Evolutionary conservation across 2,888 invertebrate species (phyloP), one percentile per base, ranked within the genome.

Genomic region (Tyria jacobaeae): DNA sequence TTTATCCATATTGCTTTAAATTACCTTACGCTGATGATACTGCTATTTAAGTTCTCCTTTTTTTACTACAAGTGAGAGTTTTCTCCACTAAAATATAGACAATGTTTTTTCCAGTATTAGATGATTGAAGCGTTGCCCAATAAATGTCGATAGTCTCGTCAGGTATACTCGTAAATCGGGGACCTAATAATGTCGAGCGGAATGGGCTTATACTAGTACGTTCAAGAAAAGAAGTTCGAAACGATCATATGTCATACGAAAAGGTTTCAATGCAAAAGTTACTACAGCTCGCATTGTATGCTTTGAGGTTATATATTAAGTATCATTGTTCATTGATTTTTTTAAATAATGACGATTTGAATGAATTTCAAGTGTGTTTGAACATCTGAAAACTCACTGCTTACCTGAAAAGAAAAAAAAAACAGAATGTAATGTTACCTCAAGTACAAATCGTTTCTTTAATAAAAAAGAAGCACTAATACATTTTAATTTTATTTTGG

Each of bases 101-200:
- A 60, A 55, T 14, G 49, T 48, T 53, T 44, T 51, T 35, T 37
- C 44, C 51, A 44, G 51, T 61, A 51, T 55, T 34, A 25, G n/a
- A 24, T 27, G 49, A 41, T 56, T 61, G 61, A 56, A 56, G 44
- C 51, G 51, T 4, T 56, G 61, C 61, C 61, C 60, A 60, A 60
- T 60, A 60, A 60, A 60, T 56, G 61, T 61, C 60, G 60, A 60
- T 55, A 44, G 61, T 54, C 51, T 61, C 56, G 41, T 56, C 37
- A 51, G 37, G 56, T 61, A 44, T 37, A 35, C 61, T 61, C 55
- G 60, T 60, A 61, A 61, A 50, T 55, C 55, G 34, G 35, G 35
- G 35, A 58, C 41, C 60, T 50, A 60, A 60, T 60, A 60, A 55
- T 60, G 60, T 56, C 50, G 34, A 49, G 31, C 60, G 54, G 53